Base-by-base conservation (phyloP, 2,888 invertebrate genomes). In the Andrena dorsata region DNA sequence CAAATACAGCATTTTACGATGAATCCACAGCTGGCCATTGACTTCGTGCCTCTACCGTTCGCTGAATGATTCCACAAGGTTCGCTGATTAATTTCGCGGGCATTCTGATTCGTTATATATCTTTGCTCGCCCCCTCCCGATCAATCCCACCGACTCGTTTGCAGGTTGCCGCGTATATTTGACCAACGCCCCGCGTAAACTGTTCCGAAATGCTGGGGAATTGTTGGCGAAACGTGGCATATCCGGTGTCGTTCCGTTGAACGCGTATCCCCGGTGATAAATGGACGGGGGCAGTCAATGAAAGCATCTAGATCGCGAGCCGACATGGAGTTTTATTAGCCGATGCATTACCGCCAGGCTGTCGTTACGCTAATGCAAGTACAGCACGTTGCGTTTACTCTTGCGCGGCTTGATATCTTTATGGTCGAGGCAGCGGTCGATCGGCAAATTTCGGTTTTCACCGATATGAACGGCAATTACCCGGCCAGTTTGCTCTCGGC, bases 361-460 rank as follows among this genome's bases (percentile, higher is more conserved):
- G 32, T 32, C 49, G 56, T 56, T 65, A 13, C 63, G 30, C 69
- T 65, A 65, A 79, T 79, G 58, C 64, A 23, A 16, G 64, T 20
- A 58, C 61, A 79, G 58, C 69, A 41, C 64, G 53, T 49, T 35
- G 47, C 64, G 49, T 70, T 79, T 77, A 64, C 64, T 20, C 64
- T 28, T 6, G n/a, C 16, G 4, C 51, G 13, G 23, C 23, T 3
- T 58, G 70, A 70, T 79, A 70, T 70, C 69, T 77, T 79, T 77
- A 70, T 51, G 58, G 20, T 13, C 28, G 47, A 8, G 23, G 4
- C 49, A 41, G 23, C 35, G 26, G 8, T 23, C 79, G 47, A 79
- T 66, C 79, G 71, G 61, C 71, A 66, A 72, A 65, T 78, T 72
- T 78, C 35, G 65, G 47, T 78, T 65, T 65, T 51, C 64, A 23